Evolutionary conservation across 2,113 vertebrate genomes (phyloP).

Genomic region (Barbus barbus): DNA sequence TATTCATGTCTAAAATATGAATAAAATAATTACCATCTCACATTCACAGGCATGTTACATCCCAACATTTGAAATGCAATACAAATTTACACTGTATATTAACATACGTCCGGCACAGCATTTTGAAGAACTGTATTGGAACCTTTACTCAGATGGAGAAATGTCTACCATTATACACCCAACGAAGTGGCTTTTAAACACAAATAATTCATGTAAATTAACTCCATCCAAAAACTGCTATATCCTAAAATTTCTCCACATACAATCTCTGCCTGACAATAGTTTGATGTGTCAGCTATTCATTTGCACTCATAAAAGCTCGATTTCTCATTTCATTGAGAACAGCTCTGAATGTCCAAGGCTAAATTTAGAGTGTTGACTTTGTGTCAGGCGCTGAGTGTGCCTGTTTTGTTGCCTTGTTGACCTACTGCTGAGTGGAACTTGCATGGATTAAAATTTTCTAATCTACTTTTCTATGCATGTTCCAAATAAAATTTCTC

Average conservation of each 20-base stretch:
- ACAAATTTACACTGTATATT: neutral
- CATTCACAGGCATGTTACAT: neutral
- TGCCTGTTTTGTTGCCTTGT: slow-evolving; percentile 28
- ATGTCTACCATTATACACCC: neutral
- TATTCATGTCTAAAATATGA: too few relatives aligned
- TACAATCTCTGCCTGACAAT: neutral
- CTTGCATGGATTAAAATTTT: neutral
- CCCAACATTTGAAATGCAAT: neutral
- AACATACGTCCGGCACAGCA: neutral
- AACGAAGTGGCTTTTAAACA: neutral
- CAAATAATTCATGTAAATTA: neutral
- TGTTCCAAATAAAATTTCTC: neutral
- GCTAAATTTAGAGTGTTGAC: slow-evolving; percentile 28
- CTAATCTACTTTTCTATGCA: neutral
- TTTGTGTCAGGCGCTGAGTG: neutral
- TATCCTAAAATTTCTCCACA: neutral
- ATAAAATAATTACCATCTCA: too few relatives aligned
- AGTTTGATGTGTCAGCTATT: neutral
- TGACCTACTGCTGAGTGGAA: slow-evolving; percentile 13
- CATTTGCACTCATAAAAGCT: neutral
- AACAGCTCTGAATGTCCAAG: neutral
- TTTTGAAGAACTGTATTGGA: neutral
- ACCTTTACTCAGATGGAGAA: neutral
- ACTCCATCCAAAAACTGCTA: neutral
- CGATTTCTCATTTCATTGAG: slow-evolving; percentile 23